phyloP scores from a whole-genome alignment of 2,113 vertebrate species.

The Microtus richardsoni region DNA sequence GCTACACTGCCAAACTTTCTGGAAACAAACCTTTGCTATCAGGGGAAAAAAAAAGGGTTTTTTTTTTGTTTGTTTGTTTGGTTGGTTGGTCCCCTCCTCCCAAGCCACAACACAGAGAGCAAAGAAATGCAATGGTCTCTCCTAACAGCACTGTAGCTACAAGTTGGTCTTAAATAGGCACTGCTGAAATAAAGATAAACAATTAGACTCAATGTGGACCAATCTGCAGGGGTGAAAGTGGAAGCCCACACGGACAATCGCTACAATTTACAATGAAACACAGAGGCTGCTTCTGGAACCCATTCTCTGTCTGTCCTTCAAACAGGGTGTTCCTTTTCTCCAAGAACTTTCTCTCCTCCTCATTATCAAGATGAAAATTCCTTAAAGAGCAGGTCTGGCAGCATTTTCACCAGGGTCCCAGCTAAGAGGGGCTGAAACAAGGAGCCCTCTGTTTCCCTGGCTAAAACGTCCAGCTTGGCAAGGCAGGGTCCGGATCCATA shows the following conservation, averaged over 20 bases:
- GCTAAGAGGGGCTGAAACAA: conserved; percentile 61
- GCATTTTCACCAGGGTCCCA: conserved; percentile 37
- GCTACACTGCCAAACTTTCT: neutral
- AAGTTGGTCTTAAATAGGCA: neutral
- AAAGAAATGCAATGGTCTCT: conserved; percentile 16
- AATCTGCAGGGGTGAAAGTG: neutral
- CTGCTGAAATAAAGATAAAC: conserved; percentile 28
- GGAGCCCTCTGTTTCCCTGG: conserved; percentile 68
- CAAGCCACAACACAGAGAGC: neutral
- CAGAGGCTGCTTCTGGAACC: neutral
- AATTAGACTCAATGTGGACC: neutral
- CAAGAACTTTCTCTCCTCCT: conserved; percentile 47
- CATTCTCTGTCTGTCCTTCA: conserved; percentile 22
- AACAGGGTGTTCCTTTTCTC: conserved; percentile 51
- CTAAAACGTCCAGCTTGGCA: neutral
- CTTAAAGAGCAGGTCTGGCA: conserved; percentile 65
- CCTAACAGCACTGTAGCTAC: neutral
- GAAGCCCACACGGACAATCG: neutral
- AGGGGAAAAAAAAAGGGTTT: neutral
- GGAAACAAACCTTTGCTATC: neutral
- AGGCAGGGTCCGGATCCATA: conserved; percentile 14
- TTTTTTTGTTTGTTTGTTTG: too few species aligned
- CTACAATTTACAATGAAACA: neutral
- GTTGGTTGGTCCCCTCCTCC: too few species aligned
- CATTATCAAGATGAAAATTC: conserved; percentile 80